Conservation (phyloP, 2,113 vertebrate genomes). For the Rattus rattus region DNA sequence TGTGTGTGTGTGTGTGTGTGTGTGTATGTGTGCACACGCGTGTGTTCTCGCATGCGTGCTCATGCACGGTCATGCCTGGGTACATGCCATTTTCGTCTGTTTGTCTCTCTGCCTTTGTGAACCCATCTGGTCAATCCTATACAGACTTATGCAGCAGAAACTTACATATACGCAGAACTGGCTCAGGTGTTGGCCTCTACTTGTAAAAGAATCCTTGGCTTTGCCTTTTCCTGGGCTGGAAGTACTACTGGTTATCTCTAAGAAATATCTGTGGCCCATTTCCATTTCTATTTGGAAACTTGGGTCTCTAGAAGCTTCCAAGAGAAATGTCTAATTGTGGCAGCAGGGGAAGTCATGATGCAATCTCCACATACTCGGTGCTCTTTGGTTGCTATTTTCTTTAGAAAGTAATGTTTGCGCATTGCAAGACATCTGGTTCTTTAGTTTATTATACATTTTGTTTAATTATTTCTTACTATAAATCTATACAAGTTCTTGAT, state of each 20-base stretch:
- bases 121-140: background rate
- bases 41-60: too few relatives aligned
- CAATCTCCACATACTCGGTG: background rate
- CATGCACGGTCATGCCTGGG: background rate
- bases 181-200: background rate
- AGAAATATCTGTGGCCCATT: conserved; percentile 44
- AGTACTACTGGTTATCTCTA: conserved; percentile 6
- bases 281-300: conserved; percentile 27
- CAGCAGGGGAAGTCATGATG: background rate
- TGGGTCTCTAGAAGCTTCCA: conserved; percentile 22
- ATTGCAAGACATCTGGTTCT: background rate
- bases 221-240: background rate
- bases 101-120: background rate
- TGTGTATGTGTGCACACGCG: too few relatives aligned
- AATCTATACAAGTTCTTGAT: conserved; percentile 31
- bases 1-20: background rate
- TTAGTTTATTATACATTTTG: conserved; percentile 18
- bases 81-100: background rate
- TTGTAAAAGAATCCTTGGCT: conserved; percentile 16
- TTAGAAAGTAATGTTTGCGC: background rate
- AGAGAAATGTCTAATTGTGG: background rate
- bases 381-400: conserved; percentile 10
- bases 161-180: background rate
- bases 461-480: conserved; percentile 34
- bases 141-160: background rate